Conservation (phyloP, 2,797 vertebrate genomes). For the Oryzias dopingdopingensis region DNA sequence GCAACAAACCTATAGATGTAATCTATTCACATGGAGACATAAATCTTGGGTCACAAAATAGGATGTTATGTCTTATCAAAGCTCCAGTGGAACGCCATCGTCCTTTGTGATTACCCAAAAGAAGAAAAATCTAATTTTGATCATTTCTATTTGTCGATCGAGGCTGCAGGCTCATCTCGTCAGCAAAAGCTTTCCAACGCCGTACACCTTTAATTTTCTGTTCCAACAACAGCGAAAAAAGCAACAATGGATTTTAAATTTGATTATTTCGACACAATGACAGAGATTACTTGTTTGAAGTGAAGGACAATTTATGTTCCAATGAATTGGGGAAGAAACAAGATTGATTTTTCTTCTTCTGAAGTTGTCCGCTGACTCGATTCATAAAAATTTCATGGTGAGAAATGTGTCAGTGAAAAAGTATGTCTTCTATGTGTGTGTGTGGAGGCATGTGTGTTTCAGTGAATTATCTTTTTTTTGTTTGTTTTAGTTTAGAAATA, state of each 20-base stretch:
- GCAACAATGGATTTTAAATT: constrained; percentile 64
- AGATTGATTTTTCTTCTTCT: constrained; percentile 74
- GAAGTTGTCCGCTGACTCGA: constrained; percentile 73
- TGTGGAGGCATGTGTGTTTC: neutral
- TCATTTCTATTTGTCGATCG: constrained; percentile 19
- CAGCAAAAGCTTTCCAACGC: constrained; percentile 11
- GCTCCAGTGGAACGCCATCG: neutral
- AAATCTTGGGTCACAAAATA: constrained; percentile 20
- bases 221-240: constrained; percentile 46
- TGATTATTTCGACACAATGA: constrained; percentile 66
- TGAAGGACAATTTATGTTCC: constrained; percentile 69
- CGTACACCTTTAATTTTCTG: constrained; percentile 33
- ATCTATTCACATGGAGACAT: constrained; percentile 32
- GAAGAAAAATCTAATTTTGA: constrained; percentile 10
- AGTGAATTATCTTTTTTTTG: neutral
- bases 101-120: too few relatives aligned
- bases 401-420: constrained; percentile 63
- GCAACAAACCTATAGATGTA: constrained; percentile 36
- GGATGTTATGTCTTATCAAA: constrained; percentile 4
- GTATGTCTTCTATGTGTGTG: constrained; percentile 36
- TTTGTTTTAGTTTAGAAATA: neutral
- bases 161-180: constrained; percentile 14
- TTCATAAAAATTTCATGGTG: constrained; percentile 77
- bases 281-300: constrained; percentile 45
- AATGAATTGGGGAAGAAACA: constrained; percentile 72